These are phyloP conservation scores for Asobara japonica DNA, from an alignment of 1,140 invertebrate species.

Conservation along the genomic window DNA sequence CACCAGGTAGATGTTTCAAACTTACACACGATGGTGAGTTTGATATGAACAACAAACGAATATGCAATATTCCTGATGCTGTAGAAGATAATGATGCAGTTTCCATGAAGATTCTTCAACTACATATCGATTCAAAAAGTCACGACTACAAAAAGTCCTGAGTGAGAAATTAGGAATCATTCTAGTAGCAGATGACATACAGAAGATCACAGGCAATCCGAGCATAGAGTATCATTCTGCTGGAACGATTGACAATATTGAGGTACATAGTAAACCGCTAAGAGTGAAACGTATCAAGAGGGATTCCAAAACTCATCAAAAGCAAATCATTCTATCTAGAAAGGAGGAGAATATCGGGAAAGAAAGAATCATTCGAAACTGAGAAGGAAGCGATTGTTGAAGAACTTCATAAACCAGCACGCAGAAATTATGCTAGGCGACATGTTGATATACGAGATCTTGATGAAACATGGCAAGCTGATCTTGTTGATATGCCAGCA, in stretches of 20 bases:
- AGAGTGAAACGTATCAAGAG: neutral
- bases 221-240: neutral
- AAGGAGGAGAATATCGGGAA: neutral
- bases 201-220: neutral
- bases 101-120: neutral
- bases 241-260: neutral
- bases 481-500: conserved; percentile 26
- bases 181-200: neutral
- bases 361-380: neutral
- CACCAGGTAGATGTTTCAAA: no score
- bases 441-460: conserved; percentile 17
- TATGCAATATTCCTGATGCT: no score
- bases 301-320: neutral
- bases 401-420: conserved; percentile 7
- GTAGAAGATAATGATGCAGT: neutral
- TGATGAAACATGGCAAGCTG: conserved; percentile 26
- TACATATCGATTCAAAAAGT: neutral
- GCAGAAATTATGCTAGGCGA: conserved; percentile 20
- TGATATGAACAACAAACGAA: neutral
- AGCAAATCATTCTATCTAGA: neutral
- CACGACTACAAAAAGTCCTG: neutral
- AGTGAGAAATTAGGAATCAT: neutral
- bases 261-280: neutral
- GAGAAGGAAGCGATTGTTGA: neutral
- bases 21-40: neutral